phyloP scores from a whole-genome alignment of 2,113 vertebrate genomes.

The Electrona antarctica region DNA sequence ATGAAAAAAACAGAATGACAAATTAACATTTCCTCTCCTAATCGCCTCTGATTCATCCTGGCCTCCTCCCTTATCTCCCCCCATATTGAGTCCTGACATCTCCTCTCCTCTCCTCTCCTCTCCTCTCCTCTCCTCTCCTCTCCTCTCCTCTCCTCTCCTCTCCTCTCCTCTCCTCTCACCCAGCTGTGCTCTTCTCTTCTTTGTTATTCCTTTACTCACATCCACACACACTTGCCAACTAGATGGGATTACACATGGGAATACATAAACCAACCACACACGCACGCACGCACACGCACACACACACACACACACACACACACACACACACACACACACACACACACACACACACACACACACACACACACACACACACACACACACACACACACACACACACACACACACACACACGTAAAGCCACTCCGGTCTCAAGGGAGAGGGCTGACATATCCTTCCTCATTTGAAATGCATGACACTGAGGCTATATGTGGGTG shows the following conservation, averaged over 20 bases:
- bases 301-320: slow-evolving; percentile 10
- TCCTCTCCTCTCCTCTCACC: not conserved
- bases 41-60: not conserved
- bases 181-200: not conserved
- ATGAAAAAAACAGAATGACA: too few relatives aligned
- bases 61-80: not conserved
- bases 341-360: not conserved
- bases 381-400: not conserved
- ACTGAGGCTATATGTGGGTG: slow-evolving; percentile 10
- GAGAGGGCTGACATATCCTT: slow-evolving; percentile 41
- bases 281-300: not conserved
- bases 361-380: slow-evolving; percentile 9
- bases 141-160: not conserved
- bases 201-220: not conserved
- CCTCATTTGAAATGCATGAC: slow-evolving; percentile 62
- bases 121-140: not conserved
- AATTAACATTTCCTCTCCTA: not conserved
- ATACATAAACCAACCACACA: not conserved
- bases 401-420: not conserved
- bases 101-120: not conserved
- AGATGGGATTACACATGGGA: too few relatives aligned
- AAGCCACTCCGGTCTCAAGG: slow-evolving; percentile 31
- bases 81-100: too few relatives aligned
- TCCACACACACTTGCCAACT: not conserved
- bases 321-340: not conserved